Percentiles rank a stretch among this genome's conserved stretches.
Evolutionary conservation across 35 echinoderm and acorn worm genomes (phyloP).

Genomic region (Apostichopus japonicus): DNA sequence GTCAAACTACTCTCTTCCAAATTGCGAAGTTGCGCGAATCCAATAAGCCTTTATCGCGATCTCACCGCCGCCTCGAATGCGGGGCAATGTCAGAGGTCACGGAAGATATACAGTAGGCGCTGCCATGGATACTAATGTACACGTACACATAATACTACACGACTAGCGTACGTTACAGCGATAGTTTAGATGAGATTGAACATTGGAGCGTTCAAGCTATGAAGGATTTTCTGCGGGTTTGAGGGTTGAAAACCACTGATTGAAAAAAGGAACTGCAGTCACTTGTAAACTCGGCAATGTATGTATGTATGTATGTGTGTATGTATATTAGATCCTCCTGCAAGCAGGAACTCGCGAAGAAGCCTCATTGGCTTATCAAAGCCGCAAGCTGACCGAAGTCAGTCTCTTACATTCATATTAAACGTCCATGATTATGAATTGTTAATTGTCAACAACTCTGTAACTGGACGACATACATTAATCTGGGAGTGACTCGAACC

Average conservation of each 20-base stretch:
- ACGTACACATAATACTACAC: not conserved
- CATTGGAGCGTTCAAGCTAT: slow-evolving; percentile 38
- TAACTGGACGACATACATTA: no score
- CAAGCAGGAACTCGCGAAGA: no score
- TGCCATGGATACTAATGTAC: not conserved
- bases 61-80: not conserved
- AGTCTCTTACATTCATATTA: no score
- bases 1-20: no score
- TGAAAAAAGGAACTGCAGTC: slow-evolving; percentile 39
- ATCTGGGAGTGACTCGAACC: no score
- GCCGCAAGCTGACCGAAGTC: no score
- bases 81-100: slow-evolving; percentile 8
- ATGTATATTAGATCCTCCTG: no score
- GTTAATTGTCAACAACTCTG: no score
- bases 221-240: slow-evolving; percentile 12
- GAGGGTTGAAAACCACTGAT: slow-evolving; percentile 37
- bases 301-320: no score
- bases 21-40: no score
- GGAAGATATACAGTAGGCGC: not conserved
- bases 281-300: slow-evolving; percentile 19
- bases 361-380: no score
- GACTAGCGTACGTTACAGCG: not conserved
- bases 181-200: slow-evolving; percentile 49
- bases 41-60: slow-evolving; percentile 13
- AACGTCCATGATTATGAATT: no score